Percentiles rank a stretch among this genome's conserved stretches.
Conservation (phyloP, 2,888 invertebrate genomes). For the Listrodromus nycthemerus region DNA sequence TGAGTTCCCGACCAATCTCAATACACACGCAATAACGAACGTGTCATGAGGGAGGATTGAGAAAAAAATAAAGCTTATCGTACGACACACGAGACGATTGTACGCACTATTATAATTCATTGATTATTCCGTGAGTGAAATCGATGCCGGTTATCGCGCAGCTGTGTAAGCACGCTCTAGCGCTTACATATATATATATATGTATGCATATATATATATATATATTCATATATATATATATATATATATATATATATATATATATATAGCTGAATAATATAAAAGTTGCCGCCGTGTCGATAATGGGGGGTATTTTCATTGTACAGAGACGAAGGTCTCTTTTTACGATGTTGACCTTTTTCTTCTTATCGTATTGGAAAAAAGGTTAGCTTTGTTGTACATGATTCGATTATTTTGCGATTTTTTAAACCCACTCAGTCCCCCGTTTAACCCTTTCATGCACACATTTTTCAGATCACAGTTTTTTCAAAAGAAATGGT, state of each 20-base stretch:
- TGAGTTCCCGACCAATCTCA: slow-evolving; percentile 83
- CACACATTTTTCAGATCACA: too few species aligned
- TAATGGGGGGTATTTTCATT: too few species aligned
- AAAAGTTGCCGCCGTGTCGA: not conserved
- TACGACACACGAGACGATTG: slow-evolving; percentile 18
- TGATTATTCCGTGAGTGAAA: slow-evolving; percentile 46
- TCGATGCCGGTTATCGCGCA: slow-evolving; percentile 38
- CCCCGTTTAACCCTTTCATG: too few species aligned
- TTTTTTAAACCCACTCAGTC: too few species aligned
- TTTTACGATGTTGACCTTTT: too few species aligned
- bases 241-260: slow-evolving; percentile 5
- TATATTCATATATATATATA: not conserved
- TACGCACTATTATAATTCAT: slow-evolving; percentile 43
- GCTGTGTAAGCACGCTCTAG: slow-evolving; percentile 54
- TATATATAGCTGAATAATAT: not conserved
- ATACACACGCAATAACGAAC: slow-evolving; percentile 26
- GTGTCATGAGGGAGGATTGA: not conserved
- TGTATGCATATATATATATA: slow-evolving; percentile 13
- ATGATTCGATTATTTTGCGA: too few species aligned
- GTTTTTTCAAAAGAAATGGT: too few species aligned
- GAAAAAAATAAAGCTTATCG: slow-evolving; percentile 33
- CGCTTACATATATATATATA: not conserved
- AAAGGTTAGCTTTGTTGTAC: too few species aligned
- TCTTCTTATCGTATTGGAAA: too few species aligned
- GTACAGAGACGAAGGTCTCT: too few species aligned